Evolutionary conservation across 2,797 vertebrate genomes (phyloP), one percentile per base, ranked within the genome.

Genomic region (Artibeus jamaicensis): DNA sequence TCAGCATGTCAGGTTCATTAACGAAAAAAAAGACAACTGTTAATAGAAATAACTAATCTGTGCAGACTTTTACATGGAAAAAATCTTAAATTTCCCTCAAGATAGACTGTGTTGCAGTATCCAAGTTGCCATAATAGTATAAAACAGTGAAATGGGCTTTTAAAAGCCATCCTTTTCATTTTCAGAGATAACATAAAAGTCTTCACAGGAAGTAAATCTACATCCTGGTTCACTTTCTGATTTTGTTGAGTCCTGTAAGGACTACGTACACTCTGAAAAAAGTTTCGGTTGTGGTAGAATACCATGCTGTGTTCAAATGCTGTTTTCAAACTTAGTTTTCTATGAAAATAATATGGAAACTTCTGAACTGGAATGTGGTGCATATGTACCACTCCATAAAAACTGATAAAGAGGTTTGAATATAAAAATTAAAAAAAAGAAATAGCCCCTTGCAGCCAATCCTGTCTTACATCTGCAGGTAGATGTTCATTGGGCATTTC

Each of bases 211-310:
- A 99, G 98, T 99, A 98, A 97, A 99, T 98, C 98, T 99, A 98
- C 99, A 99, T 99, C 99, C 99, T 99, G 99, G 99, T 98, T 99
- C 98, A 98, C 99, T 99, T 99, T 99, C 99, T 99, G 99, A 99
- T 99, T 99, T 99, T 97, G 98, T 99, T 99, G 98, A 99, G 98
- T 99, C 99, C 99, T 99, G 99, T 99, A 99, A 98, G 94, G 96
- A 97, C 96, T 9, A 44, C 44, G 44, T 8, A 44, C 44, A 44
- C 44, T 44, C 44, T 44, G 44, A 9, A 96, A 94, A 98, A 98
- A 99, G 99, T 99, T 99, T 99, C 99, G 98, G 99, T 99, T 98
- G 98, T 99, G 98, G 99, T 99, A 99, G 99, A 98, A 99, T 99
- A 99, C 99, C 98, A 99, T 99, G 99, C 99, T 98, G 99, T 99